Evolutionary conservation across 2,797 vertebrate species (phyloP).

Genomic region (Diplodus sargus): DNA sequence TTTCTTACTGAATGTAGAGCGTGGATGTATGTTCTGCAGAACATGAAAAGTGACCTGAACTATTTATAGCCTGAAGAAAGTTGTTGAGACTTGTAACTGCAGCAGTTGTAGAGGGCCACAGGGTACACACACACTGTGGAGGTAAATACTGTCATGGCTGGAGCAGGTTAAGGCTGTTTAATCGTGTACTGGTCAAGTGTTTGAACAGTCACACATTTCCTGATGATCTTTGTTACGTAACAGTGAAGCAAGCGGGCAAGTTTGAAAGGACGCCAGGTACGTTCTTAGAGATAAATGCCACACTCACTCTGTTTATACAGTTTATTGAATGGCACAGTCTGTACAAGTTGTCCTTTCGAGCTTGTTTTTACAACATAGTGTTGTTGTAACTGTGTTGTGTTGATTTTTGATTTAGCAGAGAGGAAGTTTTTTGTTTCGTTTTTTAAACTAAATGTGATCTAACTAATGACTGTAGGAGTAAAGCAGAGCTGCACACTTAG

Average conservation of each 20-base stretch:
- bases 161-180: background rate
- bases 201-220: background rate
- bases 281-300: background rate
- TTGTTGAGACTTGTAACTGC: slow-evolving; percentile 44
- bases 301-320: background rate
- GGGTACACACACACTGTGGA: background rate
- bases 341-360: background rate
- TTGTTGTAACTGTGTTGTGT: background rate
- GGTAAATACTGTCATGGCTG: background rate
- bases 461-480: too few species aligned
- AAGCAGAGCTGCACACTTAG: too few species aligned
- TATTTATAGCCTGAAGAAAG: slow-evolving; percentile 59
- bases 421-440: background rate
- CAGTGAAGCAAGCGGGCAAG: background rate
- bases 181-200: background rate
- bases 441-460: background rate
- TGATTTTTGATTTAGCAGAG: background rate
- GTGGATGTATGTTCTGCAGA: slow-evolving; percentile 30
- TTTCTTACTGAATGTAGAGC: slow-evolving; percentile 21
- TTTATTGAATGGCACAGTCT: background rate
- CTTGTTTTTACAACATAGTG: background rate
- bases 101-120: slow-evolving; percentile 22
- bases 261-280: background rate
- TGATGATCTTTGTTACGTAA: slow-evolving; percentile 1
- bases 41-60: slow-evolving; percentile 32